Evolutionary conservation across 2,888 invertebrate genomes (phyloP).

Genomic region (Morinoia aosen): DNA sequence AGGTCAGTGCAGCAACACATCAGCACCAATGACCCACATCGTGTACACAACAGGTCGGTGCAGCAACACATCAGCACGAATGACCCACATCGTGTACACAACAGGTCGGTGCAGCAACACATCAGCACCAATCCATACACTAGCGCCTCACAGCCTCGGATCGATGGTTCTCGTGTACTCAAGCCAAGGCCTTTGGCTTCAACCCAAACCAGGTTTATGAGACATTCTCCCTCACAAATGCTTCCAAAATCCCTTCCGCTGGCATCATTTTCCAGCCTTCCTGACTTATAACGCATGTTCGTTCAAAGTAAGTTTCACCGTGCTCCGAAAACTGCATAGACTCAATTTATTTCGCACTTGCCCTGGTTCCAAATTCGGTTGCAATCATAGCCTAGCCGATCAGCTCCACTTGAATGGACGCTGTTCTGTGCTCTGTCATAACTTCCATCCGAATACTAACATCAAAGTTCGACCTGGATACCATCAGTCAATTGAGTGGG

Average conservation of each 20-base stretch:
- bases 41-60: no score
- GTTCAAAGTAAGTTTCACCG: background rate
- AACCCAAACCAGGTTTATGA: background rate
- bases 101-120: background rate
- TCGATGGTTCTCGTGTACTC: constrained; percentile 29
- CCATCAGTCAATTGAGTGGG: background rate
- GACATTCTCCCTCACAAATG: constrained; percentile 14
- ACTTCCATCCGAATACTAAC: background rate
- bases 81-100: background rate
- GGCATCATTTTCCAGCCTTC: background rate
- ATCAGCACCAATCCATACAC: background rate
- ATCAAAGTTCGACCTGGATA: background rate
- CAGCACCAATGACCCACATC: no score
- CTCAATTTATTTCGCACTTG: background rate
- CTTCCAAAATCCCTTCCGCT: background rate
- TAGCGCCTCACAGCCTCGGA: background rate
- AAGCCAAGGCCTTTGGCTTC: constrained; percentile 7
- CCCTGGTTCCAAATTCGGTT: background rate
- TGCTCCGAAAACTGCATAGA: background rate
- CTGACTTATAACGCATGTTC: background rate
- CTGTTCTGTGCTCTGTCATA: background rate
- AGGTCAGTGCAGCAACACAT: no score
- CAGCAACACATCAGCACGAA: background rate
- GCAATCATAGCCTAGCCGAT: background rate
- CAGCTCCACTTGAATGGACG: background rate